Percentiles rank a stretch among this genome's conserved stretches.
Conservation (phyloP, 2,113 vertebrate genomes). For the Clupea harengus region DNA sequence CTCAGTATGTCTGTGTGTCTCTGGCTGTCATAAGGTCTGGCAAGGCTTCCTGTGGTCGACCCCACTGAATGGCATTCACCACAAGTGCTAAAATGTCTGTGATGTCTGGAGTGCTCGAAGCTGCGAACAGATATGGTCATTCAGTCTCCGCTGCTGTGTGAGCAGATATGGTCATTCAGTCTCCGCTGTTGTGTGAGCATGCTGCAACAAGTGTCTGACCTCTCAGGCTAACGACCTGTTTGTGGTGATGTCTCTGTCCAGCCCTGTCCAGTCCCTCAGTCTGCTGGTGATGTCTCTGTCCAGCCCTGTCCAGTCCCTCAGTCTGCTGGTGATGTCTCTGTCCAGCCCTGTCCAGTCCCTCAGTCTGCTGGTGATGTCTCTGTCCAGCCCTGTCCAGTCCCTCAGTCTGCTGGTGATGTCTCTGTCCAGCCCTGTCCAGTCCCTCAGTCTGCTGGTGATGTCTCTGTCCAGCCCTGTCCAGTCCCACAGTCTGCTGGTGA, state of each 20-base stretch:
- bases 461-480: too few relatives aligned
- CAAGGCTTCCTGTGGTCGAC: background rate
- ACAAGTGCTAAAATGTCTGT: conserved; percentile 9
- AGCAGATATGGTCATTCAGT: background rate
- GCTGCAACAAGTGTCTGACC: background rate
- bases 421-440: too few relatives aligned
- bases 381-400: too few relatives aligned
- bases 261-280: background rate
- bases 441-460: too few relatives aligned
- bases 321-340: too few relatives aligned
- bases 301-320: too few relatives aligned
- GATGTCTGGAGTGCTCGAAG: background rate
- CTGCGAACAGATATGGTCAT: background rate
- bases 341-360: too few relatives aligned
- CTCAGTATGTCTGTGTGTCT: background rate
- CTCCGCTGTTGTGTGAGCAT: background rate
- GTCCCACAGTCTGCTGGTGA: too few relatives aligned
- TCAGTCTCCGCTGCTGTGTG: background rate
- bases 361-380: too few relatives aligned
- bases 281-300: background rate
- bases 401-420: too few relatives aligned
- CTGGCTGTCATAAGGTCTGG: conserved; percentile 12
- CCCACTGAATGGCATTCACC: background rate
- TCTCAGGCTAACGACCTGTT: background rate
- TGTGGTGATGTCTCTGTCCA: background rate